Evolutionary conservation across 2,888 invertebrate genomes (phyloP).

Genomic region (Trachelus iudaicus): DNA sequence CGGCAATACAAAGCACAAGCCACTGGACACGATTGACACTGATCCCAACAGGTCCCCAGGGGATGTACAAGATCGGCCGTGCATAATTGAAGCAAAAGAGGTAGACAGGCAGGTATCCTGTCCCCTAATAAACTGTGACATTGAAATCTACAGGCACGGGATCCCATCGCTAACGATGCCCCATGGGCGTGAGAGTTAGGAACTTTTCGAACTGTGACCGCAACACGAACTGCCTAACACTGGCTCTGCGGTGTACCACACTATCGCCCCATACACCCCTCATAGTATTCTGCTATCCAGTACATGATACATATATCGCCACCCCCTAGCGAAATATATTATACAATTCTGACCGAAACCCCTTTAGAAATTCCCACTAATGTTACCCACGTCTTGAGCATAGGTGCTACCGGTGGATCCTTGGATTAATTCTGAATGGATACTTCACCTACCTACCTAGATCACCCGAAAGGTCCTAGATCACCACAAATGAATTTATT

Average conservation of each 20-base stretch:
- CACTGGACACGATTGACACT: neutral
- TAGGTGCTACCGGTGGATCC: neutral
- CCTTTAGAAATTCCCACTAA: neutral
- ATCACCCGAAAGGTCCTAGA: neutral
- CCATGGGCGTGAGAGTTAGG: constrained; percentile 1
- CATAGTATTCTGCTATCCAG: constrained; percentile 3
- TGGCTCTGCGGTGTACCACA: constrained; percentile 44
- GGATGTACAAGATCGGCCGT: constrained; percentile 23
- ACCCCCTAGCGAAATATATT: constrained; percentile 17
- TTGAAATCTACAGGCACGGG: constrained; percentile 43
- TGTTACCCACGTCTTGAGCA: neutral
- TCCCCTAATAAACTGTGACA: constrained; percentile 47
- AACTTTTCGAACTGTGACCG: constrained; percentile 40
- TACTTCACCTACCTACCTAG: neutral
- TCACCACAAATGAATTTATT: neutral
- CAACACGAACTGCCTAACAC: constrained; percentile 41
- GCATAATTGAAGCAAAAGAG: constrained; percentile 45
- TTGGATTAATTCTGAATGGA: neutral
- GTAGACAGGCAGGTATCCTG: neutral
- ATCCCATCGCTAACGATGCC: constrained; percentile 35
- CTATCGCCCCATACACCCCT: constrained; percentile 5
- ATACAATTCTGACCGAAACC: neutral
- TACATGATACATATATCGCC: neutral
- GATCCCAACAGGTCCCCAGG: neutral
- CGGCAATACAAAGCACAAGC: neutral